A percentile compares a stretch with the other conserved stretches of the same genome.
Evolutionary conservation across 2,797 vertebrate genomes (phyloP).

Genomic region (Ambastaia sidthimunki): DNA sequence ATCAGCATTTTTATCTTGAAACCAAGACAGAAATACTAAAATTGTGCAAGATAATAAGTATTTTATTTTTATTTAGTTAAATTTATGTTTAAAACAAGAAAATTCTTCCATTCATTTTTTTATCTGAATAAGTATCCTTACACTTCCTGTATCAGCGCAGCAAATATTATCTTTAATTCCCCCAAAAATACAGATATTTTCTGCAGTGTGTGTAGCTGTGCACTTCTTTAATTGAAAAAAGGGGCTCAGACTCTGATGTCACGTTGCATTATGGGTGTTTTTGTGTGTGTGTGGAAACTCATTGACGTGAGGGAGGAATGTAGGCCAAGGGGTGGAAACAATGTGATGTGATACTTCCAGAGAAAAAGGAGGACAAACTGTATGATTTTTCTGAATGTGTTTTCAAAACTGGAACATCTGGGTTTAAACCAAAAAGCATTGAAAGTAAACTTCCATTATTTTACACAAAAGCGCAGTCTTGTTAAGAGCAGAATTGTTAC

Average conservation of each 20-base stretch:
- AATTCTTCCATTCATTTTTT: background rate
- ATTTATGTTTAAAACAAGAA: background rate
- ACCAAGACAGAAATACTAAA: background rate
- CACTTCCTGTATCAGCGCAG: too few species aligned
- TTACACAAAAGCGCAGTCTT: background rate
- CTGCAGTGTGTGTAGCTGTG: background rate
- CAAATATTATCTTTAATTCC: too few species aligned
- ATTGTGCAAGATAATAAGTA: background rate
- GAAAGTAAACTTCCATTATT: background rate
- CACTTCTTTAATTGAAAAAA: conserved; percentile 38
- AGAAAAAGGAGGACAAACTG: conserved; percentile 70
- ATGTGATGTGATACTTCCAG: conserved; percentile 62
- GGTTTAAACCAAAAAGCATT: background rate
- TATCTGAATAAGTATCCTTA: too few species aligned
- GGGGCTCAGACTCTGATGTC: conserved; percentile 54
- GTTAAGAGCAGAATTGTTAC: conserved; percentile 1
- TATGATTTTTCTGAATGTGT: conserved; percentile 48
- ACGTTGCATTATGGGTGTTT: conserved; percentile 47
- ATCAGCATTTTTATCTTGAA: too few species aligned
- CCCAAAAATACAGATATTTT: too few species aligned
- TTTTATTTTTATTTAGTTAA: background rate
- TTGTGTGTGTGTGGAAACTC: conserved; percentile 27
- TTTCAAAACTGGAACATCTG: conserved; percentile 6
- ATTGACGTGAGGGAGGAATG: conserved; percentile 60
- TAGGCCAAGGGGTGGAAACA: conserved; percentile 70